Conservation (phyloP, 2,113 vertebrate species). For the Gallinago jamesoni region DNA sequence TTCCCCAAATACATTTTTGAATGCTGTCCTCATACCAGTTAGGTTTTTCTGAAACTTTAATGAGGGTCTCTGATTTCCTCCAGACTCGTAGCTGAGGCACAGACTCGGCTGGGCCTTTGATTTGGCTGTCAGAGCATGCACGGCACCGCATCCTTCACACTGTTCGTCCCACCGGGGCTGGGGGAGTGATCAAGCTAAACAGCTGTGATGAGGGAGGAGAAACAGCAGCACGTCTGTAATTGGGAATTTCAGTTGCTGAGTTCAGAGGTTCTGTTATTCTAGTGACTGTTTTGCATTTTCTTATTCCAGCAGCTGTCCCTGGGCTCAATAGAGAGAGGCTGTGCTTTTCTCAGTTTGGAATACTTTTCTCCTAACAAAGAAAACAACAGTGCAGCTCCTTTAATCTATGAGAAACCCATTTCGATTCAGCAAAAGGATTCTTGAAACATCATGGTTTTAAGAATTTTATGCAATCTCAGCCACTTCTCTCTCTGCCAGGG, state of each 20-base stretch:
- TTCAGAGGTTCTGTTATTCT: conserved; percentile 34
- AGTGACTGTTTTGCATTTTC: not conserved
- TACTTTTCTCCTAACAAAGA: conserved; percentile 3
- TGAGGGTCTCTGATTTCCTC: conserved; percentile 44
- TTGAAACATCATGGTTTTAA: conserved; percentile 19
- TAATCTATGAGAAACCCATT: not conserved
- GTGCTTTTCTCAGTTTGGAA: not conserved
- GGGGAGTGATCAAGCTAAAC: not conserved
- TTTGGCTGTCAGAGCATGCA: not conserved
- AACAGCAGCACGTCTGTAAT: not conserved
- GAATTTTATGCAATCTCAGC: conserved; percentile 39
- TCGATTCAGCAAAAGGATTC: conserved; percentile 15
- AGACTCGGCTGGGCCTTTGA: conserved; percentile 10
- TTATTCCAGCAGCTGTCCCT: not conserved
- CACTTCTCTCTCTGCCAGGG: not conserved
- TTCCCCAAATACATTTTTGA: conserved; percentile 68
- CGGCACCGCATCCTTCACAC: not conserved
- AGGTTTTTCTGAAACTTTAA: conserved; percentile 41
- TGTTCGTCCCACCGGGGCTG: not conserved
- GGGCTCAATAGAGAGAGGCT: not conserved
- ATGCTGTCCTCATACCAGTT: conserved; percentile 34
- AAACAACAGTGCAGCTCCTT: not conserved
- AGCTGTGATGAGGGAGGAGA: not conserved
- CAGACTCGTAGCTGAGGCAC: not conserved
- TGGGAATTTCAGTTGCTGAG: conserved; percentile 11